Evolutionary conservation across 92 coral and sea anemone genomes (phyloP).

Genomic region (Nematostella vectensis): DNA sequence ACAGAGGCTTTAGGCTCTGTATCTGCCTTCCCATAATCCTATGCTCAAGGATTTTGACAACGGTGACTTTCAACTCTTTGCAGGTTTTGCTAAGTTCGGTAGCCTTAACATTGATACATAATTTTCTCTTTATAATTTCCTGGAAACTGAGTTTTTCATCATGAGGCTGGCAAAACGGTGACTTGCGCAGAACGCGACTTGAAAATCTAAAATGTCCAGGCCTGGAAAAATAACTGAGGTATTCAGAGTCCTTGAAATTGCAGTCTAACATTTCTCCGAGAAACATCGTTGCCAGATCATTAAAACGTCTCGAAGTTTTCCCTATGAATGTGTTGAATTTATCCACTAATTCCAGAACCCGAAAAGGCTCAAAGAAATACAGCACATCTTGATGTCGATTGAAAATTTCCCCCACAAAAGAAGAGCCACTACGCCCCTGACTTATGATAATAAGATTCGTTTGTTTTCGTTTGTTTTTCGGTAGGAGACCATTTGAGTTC

Average conservation of each 20-base stretch:
- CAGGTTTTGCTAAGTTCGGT: slow-evolving; percentile 5
- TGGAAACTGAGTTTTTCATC: slow-evolving; percentile 1
- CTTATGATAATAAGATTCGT: slow-evolving; percentile 34
- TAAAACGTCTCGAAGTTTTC: slow-evolving; percentile 1
- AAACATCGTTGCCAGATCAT: slow-evolving; percentile 7
- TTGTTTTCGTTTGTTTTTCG: too few relatives aligned
- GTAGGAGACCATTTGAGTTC: too few relatives aligned
- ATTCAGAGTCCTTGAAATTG: slow-evolving; percentile 20
- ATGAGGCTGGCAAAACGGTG: slow-evolving; percentile 12
- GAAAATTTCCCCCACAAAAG: slow-evolving; percentile 46
- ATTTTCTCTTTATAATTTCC: slow-evolving; percentile 1
- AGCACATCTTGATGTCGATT: slow-evolving; percentile 23
- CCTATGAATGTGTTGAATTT: slow-evolving; percentile 16
- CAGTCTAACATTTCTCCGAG: slow-evolving; percentile 23
- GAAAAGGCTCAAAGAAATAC: slow-evolving; percentile 40
- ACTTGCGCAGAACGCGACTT: slow-evolving; percentile 15
- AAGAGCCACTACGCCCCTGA: slow-evolving; percentile 50
- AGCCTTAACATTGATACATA: slow-evolving; percentile 3
- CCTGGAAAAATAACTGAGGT: slow-evolving; percentile 16
- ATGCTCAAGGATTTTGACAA: slow-evolving; percentile 27
- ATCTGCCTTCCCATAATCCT: slow-evolving; percentile 25
- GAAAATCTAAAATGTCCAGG: slow-evolving; percentile 28
- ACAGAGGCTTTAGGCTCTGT: slow-evolving; percentile 9
- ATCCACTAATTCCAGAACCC: slow-evolving; percentile 2
- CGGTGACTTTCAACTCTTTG: slow-evolving; percentile 21